These are phyloP conservation scores for Oscheius sp. DNA, from an alignment of 2,888 invertebrate genomes.

Conservation along the genomic window DNA sequence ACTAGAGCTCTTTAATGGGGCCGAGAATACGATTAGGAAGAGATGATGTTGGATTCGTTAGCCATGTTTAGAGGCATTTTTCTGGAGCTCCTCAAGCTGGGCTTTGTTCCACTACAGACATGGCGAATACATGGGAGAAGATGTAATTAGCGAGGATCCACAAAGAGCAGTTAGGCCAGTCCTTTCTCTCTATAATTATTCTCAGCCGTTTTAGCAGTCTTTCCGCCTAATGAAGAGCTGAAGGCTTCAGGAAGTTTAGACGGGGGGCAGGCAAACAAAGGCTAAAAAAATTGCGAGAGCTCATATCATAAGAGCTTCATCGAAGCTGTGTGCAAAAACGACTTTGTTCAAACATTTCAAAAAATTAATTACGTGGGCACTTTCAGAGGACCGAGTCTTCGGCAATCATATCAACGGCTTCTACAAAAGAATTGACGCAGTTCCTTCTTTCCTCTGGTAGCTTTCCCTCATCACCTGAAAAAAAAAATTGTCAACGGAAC, in stretches of 20 bases:
- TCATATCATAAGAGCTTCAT: too few species aligned
- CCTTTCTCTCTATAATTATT: slow-evolving; percentile 17
- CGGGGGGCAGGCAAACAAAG: too few species aligned
- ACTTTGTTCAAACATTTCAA: background rate
- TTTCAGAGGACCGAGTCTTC: slow-evolving; percentile 33
- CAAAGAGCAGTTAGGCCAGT: slow-evolving; percentile 20
- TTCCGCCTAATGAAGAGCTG: slow-evolving; percentile 21
- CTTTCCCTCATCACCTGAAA: slow-evolving; percentile 55
- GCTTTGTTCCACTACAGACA: slow-evolving; percentile 8
- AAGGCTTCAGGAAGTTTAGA: background rate
- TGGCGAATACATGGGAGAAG: slow-evolving; percentile 1
- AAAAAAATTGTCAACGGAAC: background rate
- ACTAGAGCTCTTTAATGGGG: background rate
- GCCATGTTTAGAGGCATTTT: too few species aligned
- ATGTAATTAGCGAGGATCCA: slow-evolving; percentile 13
- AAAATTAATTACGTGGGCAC: background rate
- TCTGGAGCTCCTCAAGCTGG: background rate
- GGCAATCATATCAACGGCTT: slow-evolving; percentile 56
- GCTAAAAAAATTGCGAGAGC: too few species aligned
- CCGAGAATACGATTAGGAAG: slow-evolving; percentile 16
- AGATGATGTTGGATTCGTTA: slow-evolving; percentile 2
- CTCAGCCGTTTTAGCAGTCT: slow-evolving; percentile 21
- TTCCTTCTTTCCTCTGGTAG: slow-evolving; percentile 41
- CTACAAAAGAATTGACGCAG: slow-evolving; percentile 50
- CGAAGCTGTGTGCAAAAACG: background rate